phyloP scores from a whole-genome alignment of 1,140 invertebrate species.

The Hormaphis cornu region DNA sequence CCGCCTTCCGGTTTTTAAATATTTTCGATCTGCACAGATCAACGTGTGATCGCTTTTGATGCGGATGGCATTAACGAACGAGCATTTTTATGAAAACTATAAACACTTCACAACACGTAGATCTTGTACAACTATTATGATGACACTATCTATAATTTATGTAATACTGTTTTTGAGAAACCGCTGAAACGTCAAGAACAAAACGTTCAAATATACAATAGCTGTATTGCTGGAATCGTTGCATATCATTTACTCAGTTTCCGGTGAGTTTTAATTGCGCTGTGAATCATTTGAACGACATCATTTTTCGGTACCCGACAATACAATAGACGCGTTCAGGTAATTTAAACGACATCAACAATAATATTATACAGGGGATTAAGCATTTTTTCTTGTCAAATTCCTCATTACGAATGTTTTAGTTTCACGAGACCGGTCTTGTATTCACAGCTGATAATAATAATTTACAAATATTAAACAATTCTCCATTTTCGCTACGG shows the following conservation, averaged over 20 bases:
- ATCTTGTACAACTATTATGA: not conserved
- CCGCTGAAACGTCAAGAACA: not conserved
- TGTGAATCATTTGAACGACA: not conserved
- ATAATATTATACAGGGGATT: not conserved
- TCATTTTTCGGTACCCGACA: not conserved
- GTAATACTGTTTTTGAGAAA: not conserved
- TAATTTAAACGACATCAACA: constrained; percentile 2
- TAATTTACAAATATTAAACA: too few species aligned
- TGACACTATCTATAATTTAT: too few species aligned
- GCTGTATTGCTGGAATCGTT: not conserved
- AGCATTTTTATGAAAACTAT: too few species aligned
- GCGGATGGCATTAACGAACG: too few species aligned
- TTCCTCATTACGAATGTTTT: constrained; percentile 11
- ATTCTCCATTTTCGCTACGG: constrained; percentile 2
- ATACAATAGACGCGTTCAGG: not conserved
- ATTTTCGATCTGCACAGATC: too few species aligned
- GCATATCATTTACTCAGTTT: not conserved
- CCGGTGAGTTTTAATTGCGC: not conserved
- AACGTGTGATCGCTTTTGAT: too few species aligned
- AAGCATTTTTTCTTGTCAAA: constrained; percentile 3
- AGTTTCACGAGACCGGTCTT: not conserved
- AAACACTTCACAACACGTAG: too few species aligned
- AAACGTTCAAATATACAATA: not conserved
- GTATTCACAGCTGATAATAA: not conserved
- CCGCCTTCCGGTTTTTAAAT: too few species aligned